Base-by-base conservation (phyloP, 2,797 vertebrate genomes). In the Sylvilagus floridanus region DNA sequence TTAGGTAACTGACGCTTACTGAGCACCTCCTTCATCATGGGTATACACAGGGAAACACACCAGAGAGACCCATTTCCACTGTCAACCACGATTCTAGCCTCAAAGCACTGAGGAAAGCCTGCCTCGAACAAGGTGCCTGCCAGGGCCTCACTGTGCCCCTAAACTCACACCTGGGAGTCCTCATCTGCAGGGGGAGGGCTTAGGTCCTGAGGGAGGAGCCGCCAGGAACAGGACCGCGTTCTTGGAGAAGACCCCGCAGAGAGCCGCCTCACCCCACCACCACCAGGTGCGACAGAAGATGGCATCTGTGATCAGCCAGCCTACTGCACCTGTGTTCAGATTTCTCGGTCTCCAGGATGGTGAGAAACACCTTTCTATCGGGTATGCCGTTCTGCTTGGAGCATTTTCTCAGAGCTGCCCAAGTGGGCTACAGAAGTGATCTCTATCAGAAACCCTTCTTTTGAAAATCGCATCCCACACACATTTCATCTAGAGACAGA, bases 401-500 rank as follows among this genome's bases (percentile, higher is more conserved):
- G 8, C 8, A 54, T 82, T 93, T 75, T 81, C 21, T n/a, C n/a
- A 30, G 2, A 42, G 26, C 28, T 76, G 19, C 54, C 47, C 28
- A 81, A 93, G 54, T 54, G 63, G 32, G 26, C 69, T 24, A 54
- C 76, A 5, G 54, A 91, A 83, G 94, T 88, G 32, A 83, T 92
- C 96, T 82, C 95, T 37, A 35, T 54, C 16, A 28, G 68, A 73
- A 68, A 66, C 79, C 50, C 86, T 73, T 77, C 37, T 78, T 22
- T 37, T 77, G 71, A 65, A 84, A 89, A 85, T 60, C 60, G n/a
- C 89, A 93, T 91, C 91, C 85, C 84, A 94, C 35, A 91, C 72
- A 88, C 78, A 96, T 91, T 96, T 52, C 95, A 92, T 95, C 69
- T 90, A 92, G 95, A 95, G 85, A 96, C 88, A 73, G 92, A 92